These are phyloP conservation scores for Sula dactylatra DNA, from an alignment of 2,113 vertebrate species.

Conservation along the genomic window DNA sequence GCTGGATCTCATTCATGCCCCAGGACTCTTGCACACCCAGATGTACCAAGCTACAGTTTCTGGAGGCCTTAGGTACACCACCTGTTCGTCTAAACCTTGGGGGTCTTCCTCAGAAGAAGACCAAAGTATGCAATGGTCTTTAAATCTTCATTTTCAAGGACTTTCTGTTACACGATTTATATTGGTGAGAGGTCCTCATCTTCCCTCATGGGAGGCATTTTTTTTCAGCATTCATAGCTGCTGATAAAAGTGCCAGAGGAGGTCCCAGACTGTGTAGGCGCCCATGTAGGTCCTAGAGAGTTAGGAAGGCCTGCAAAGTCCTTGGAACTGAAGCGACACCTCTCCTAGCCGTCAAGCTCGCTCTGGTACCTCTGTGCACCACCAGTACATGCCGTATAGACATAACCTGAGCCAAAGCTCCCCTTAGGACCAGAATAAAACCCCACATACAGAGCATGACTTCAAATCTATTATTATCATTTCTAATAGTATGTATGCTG, in stretches of 20 bases:
- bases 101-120: not conserved
- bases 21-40: not conserved
- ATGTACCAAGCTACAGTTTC: not conserved
- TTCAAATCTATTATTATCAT: not conserved
- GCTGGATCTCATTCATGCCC: not conserved
- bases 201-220: not conserved
- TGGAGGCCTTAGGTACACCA: not conserved
- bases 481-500: not conserved
- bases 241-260: not conserved
- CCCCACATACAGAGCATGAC: not conserved
- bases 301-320: not conserved
- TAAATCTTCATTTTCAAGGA: not conserved
- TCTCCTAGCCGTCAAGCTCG: rapidly evolving
- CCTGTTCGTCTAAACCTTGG: not conserved
- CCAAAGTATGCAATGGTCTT: not conserved
- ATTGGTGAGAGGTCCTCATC: not conserved
- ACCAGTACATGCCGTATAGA: rapidly evolving
- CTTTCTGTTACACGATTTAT: not conserved
- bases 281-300: not conserved
- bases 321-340: not conserved
- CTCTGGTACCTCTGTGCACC: not conserved
- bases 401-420: not conserved
- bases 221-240: not conserved
- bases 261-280: not conserved
- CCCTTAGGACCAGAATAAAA: not conserved